phyloP scores from a whole-genome alignment of 2,888 invertebrate genomes.

The Aphidoletes aphidimyza region DNA sequence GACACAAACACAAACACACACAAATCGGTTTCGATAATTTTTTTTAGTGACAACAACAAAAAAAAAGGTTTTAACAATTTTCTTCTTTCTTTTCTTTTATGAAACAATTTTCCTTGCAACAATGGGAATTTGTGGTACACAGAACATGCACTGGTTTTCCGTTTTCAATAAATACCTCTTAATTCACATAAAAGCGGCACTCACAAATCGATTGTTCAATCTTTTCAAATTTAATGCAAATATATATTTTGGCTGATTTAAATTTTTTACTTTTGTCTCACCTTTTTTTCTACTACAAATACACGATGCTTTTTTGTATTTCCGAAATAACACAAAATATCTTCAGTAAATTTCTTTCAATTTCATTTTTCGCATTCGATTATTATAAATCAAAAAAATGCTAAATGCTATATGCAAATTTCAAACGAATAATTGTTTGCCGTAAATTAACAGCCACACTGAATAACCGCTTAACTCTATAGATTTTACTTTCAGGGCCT shows the following conservation, averaged over 20 bases:
- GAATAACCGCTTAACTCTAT: no score
- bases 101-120: background rate
- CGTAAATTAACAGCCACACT: no score
- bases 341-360: no score
- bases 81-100: background rate
- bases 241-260: background rate
- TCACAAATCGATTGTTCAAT: background rate
- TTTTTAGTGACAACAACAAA: conserved; percentile 24
- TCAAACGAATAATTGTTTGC: no score
- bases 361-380: no score
- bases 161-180: background rate
- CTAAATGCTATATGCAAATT: no score
- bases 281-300: no score
- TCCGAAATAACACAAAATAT: no score
- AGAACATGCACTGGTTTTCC: background rate
- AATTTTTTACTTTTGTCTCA: background rate
- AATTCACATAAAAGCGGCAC: conserved; percentile 25
- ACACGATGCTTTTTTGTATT: no score
- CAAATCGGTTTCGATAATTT: no score
- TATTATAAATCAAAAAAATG: no score
- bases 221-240: background rate
- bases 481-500: no score
- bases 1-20: background rate
- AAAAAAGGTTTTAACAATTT: background rate
- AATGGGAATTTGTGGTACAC: background rate